phyloP scores from a whole-genome alignment of 2,797 vertebrate species.

The Crocodylus rhombifer region DNA sequence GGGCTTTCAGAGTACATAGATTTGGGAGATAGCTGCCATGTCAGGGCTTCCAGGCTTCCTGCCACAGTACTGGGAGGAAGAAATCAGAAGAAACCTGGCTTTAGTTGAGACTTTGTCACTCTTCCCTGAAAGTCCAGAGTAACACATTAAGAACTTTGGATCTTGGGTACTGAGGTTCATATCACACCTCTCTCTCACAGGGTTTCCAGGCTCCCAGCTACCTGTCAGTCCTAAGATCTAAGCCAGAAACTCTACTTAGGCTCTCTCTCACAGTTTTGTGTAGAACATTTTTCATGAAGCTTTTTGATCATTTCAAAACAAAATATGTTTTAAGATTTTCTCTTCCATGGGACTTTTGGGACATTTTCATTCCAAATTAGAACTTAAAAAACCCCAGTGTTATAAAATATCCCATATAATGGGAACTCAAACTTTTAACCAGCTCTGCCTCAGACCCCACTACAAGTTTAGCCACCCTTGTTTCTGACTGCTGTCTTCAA shows the following conservation, averaged over 20 bases:
- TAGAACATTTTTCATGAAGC: not conserved
- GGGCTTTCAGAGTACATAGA: too few species aligned
- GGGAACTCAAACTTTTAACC: not conserved
- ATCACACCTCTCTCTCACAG: not conserved
- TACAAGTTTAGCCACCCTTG: not conserved
- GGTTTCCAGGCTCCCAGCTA: not conserved
- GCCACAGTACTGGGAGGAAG: not conserved
- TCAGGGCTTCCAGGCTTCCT: not conserved
- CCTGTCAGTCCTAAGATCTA: not conserved
- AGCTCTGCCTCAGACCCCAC: not conserved
- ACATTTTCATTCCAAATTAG: not conserved
- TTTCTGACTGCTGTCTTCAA: not conserved
- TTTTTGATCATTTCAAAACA: not conserved
- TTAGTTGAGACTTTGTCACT: not conserved
- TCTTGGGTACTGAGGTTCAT: too few species aligned
- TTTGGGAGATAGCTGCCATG: not conserved
- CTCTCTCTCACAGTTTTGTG: too few species aligned
- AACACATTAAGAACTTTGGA: not conserved
- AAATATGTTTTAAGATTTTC: not conserved
- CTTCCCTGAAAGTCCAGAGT: too few species aligned
- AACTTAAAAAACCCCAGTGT: not conserved
- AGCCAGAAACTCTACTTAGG: too few species aligned
- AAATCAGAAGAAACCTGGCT: not conserved
- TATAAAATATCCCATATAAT: not conserved
- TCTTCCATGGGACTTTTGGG: not conserved